Evolutionary conservation across 2,113 vertebrate species (phyloP), one percentile per base, ranked within the genome.

Genomic region (Hippocampus zosterae): DNA sequence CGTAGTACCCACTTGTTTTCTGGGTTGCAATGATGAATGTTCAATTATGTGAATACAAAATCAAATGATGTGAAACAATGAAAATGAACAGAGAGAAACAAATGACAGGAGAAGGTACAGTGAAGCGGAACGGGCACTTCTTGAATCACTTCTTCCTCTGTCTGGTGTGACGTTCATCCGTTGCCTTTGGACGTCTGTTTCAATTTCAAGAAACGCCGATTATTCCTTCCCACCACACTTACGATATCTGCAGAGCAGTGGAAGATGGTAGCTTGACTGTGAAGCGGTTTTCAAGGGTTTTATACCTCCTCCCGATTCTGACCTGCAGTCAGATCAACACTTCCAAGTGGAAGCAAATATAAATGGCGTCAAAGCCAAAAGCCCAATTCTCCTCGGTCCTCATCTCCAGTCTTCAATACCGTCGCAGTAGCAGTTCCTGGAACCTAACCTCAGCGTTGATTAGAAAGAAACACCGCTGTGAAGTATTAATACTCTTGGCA

Each of bases 61-160:
- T 80, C 79, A 40, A 85, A 33, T 33, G 3, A 33, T 3, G 42
- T 25, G 13, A 46, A 46, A 48, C n/a, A 48, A 3, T 25, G 64
- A 73, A 76, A 76, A 77, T 76, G 56, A 87, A 82, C 33, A 81
- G 52, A 81, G 67, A 73, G 77, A 82, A 41, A 79, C 62, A 81
- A 40, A 57, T 76, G 37, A 86, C 74, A 74, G 29, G 37, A 42
- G 23, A 29, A 71, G 75, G 72, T 77, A 77, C 70, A 72, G 84
- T 77, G 68, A 75, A 80, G 82, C 75, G 70, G 78, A 84, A 81
- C 83, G 89, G 88, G 84, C 88, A 91, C 87, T 92, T 91, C 61
- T 75, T 85, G 65, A 75, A 77, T 84, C 78, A 83, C 80, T 81
- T 83, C 67, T 85, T 57, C 16, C 40, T 15, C 83, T 75, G 68